phyloP scores from a whole-genome alignment of 2,113 vertebrate genomes.

The Bombycilla garrulus region DNA sequence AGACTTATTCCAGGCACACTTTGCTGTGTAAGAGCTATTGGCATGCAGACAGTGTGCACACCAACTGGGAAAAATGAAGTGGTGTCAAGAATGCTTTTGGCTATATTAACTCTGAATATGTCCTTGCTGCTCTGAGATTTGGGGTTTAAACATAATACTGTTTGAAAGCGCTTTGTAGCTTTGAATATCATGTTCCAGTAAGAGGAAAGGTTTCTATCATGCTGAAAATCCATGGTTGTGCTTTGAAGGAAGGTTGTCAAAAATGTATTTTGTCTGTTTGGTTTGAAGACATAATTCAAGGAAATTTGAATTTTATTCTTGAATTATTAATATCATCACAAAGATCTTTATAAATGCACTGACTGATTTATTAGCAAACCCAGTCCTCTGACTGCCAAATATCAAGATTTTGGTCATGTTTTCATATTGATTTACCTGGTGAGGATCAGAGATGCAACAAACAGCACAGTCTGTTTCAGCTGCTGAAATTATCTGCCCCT shows the following conservation, averaged over 20 bases:
- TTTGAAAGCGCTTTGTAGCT: background rate
- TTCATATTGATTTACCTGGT: background rate
- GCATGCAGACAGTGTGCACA: background rate
- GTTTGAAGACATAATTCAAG: background rate
- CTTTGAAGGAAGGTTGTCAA: background rate
- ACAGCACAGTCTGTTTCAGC: background rate
- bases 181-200: background rate
- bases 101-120: background rate
- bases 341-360: background rate
- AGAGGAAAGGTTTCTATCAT: background rate
- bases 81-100: background rate
- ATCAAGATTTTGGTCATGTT: background rate
- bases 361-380: background rate
- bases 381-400: background rate
- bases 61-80: background rate
- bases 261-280: background rate
- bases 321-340: background rate
- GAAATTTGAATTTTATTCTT: background rate
- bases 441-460: background rate
- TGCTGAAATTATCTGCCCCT: background rate
- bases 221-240: background rate
- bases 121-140: conserved; percentile 2
- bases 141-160: background rate
- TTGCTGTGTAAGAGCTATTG: background rate
- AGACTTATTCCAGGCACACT: background rate